Evolutionary conservation across 2,888 invertebrate species (phyloP), one percentile per base, ranked within the genome.

Genomic region (Diachrysia chrysitis): DNA sequence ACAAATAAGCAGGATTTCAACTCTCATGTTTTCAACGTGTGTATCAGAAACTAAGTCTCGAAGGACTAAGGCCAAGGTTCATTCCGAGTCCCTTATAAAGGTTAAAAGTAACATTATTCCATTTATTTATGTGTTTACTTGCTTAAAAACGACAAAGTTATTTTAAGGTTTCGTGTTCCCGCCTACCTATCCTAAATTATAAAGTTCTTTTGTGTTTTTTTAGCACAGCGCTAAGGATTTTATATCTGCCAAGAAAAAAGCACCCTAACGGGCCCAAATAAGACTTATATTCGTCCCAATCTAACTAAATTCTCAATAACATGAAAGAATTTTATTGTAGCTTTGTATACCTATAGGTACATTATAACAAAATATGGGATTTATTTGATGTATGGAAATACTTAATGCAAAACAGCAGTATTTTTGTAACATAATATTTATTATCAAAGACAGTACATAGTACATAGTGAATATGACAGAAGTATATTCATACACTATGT

Each of bases 21-120:
- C 2, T 58, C 21, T 53, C 56, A 25, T 75, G 74, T 74, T 55
- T 61, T 62, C 21, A 21, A 57, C 48, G 62, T 69, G 42, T 74
- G 58, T 53, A 4, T 56, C 21, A n/a, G 17, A 46, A 56, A 25
- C 59, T 17, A 16, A 19, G 6, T 10, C 19, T 46, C 53, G 9
- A 19, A 37, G n/a, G 25, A 74, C 69, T 71, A 51, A 58, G n/a
- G 10, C 2, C 19, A 14, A 17, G 25, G 35, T 32, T 6, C 56
- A 12, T n/a, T 51, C 25, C 21, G 9, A 9, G 17, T 25, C 42
- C 53, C 68, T 59, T 72, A 62, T 74, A 71, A 51, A 51, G 48
- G 48, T 51, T 51, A 12, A 19, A 21, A 51, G 14, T 19, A 19
- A 51, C 19, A 48, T 19, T 48, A 48, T 48, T 51, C 4, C 10